These are phyloP conservation scores for Hippopotamus amphibius DNA, from an alignment of 2,113 vertebrate genomes.

Conservation along the genomic window DNA sequence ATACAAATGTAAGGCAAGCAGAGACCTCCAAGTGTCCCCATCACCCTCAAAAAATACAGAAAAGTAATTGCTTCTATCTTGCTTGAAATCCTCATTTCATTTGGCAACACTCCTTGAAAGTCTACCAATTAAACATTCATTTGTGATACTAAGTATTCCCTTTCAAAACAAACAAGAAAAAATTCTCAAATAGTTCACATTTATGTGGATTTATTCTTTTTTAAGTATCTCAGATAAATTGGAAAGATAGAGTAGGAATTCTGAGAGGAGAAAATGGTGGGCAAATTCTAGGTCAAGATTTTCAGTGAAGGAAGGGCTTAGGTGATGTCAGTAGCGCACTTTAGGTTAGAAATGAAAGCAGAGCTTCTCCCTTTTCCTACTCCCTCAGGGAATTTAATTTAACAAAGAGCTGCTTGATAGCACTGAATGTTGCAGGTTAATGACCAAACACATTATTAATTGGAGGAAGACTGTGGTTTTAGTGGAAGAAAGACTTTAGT, in stretches of 20 bases:
- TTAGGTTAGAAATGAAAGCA: background rate
- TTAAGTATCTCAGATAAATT: background rate
- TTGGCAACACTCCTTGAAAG: conserved; percentile 37
- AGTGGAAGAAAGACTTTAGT: background rate
- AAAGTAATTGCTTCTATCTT: background rate
- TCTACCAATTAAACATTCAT: conserved; percentile 21
- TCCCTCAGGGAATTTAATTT: background rate
- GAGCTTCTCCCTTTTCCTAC: fast-evolving
- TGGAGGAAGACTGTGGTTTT: background rate
- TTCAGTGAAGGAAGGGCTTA: background rate
- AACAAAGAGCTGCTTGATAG: background rate
- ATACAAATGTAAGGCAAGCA: background rate
- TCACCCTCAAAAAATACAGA: background rate
- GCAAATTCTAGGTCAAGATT: background rate
- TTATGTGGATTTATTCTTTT: background rate
- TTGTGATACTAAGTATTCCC: background rate
- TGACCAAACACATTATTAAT: background rate
- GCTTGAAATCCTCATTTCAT: conserved; percentile 18
- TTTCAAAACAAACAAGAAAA: conserved; percentile 53
- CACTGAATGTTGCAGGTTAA: background rate
- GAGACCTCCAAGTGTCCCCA: background rate
- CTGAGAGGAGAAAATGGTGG: background rate
- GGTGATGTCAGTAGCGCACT: background rate
- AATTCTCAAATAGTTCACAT: background rate
- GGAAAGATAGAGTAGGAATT: background rate